Conservation (phyloP, 2,797 vertebrate species). For the Argya squamiceps region DNA sequence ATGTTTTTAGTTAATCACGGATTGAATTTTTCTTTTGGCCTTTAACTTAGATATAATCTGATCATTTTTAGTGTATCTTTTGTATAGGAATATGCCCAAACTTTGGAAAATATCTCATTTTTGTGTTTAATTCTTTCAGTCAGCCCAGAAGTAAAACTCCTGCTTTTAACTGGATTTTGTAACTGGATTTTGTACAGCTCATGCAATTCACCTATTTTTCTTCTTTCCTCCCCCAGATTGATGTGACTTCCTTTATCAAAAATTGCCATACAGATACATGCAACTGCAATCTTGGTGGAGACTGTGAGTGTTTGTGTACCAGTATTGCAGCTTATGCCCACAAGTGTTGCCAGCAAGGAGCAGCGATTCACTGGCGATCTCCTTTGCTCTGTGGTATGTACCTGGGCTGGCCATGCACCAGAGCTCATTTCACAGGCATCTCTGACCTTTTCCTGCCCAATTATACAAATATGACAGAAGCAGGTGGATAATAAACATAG, state of each 20-base stretch:
- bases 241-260: constrained; percentile 97
- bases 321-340: constrained; percentile 94
- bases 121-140: neutral
- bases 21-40: neutral
- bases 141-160: neutral
- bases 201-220: neutral
- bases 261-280: constrained; percentile 98
- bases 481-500: neutral
- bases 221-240: constrained; percentile 78
- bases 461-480: neutral
- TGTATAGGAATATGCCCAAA: neutral
- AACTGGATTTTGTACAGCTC: neutral
- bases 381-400: constrained; percentile 91
- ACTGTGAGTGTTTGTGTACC: constrained; percentile 95
- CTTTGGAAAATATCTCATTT: neutral
- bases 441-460: neutral
- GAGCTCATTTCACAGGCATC: neutral
- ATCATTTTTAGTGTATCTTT: neutral
- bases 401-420: accelerated
- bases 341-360: constrained; percentile 95
- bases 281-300: constrained; percentile 95
- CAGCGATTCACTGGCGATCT: constrained; percentile 89
- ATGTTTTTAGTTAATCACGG: neutral
- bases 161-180: neutral
- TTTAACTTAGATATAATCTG: neutral